phyloP scores from a whole-genome alignment of 2,113 vertebrate genomes.

The Mustela lutreola region DNA sequence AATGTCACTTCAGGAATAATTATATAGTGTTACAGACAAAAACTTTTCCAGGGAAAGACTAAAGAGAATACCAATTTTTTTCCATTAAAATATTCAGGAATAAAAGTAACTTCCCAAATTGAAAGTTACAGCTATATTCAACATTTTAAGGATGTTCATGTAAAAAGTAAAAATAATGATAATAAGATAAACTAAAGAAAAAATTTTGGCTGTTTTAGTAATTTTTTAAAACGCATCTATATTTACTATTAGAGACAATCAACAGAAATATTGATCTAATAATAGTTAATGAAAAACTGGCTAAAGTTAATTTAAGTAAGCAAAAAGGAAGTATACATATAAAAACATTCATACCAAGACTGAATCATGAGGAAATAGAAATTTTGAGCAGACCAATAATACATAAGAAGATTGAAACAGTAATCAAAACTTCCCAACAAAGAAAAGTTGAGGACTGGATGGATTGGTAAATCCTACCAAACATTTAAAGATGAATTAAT shows the following conservation, averaged over 20 bases:
- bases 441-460: not conserved
- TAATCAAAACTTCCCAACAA: not conserved
- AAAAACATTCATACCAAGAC: not conserved
- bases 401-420: not conserved
- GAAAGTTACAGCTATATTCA: not conserved
- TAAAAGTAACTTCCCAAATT: slow-evolving; percentile 51
- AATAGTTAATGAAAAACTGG: slow-evolving; percentile 19
- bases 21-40: slow-evolving; percentile 22
- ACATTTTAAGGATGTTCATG: slow-evolving; percentile 39
- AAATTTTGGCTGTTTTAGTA: not conserved
- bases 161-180: slow-evolving; percentile 5
- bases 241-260: slow-evolving; percentile 35
- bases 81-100: slow-evolving; percentile 49
- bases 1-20: slow-evolving; percentile 47
- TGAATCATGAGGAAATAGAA: not conserved
- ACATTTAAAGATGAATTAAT: not conserved
- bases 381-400: not conserved
- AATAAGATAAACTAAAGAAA: not conserved
- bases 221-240: not conserved
- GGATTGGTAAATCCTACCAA: not conserved
- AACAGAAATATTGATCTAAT: not conserved
- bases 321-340: not conserved
- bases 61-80: slow-evolving; percentile 34
- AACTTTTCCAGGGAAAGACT: slow-evolving; percentile 13
- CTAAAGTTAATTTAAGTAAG: not conserved